Base-by-base conservation (phyloP, 1,140 invertebrate genomes). In the Ephestia elutella region DNA sequence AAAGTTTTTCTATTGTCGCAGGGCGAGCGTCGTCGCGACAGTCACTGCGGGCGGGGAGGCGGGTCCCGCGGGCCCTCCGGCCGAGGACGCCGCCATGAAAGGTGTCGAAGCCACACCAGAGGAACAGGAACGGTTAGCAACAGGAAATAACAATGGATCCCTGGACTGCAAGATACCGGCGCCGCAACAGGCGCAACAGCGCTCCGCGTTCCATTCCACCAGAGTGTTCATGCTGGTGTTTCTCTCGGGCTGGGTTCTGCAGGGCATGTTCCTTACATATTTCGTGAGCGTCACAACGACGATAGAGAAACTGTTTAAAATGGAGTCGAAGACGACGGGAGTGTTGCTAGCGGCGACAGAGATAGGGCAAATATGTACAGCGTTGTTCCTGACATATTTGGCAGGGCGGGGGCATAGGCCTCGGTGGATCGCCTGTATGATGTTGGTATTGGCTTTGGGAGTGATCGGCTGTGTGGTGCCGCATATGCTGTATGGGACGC, bases 271-370 rank as follows among this genome's bases (percentile, higher is more conserved):
- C 81, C 95, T 95, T 84, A 97, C 96, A 18, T 99, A 99, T 86
- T 97, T 99, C 81, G 97, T 98, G 28, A 97, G 96, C 74, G 96
- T 98, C 57, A 97, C 99, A 75, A 99, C 98, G 21, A 99, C 97
- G 8, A 96, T 99, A 38, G 97, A 99, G 87, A 98, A 98, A 89
- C 90, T 98, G 30, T 99, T 98, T 82, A 95, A 97, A 90, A 95
- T 99, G 50, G 96, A 97, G 74, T 98, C 96, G 55, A 97, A 96
- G 81, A 97, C 96, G 5, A 98, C 96, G 0, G 97, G 97, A 0
- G 93, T 97, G 48, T 93, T 99, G 66, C 93, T 98, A 90, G 96
- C 95, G 57, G 96, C 96, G 9, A 97, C 96, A 18, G 97, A 99
- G 84, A 95, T 99, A 69, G 97, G 98, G 0, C 97, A 98, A 82